A percentile compares a stretch with the other conserved stretches of the same genome.
These are phyloP conservation scores for Nothocercus nigrocapillus DNA, from an alignment of 2,113 vertebrate species.

Conservation along the genomic window DNA sequence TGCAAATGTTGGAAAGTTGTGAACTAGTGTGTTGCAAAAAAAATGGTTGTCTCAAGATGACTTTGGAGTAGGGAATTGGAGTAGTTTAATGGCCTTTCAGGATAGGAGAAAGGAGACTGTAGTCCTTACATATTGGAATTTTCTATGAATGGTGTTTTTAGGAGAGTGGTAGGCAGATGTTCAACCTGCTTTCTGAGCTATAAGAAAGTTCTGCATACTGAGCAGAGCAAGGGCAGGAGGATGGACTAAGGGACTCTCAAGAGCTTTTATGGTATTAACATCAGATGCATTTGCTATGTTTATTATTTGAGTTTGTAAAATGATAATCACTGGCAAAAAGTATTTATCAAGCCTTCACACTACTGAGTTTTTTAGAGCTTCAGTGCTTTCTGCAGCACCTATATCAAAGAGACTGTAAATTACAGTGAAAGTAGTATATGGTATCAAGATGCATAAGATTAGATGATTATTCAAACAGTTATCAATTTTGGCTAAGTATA, in stretches of 20 bases:
- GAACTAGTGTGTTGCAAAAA: background rate
- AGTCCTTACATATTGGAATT: background rate
- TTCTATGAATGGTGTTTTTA: background rate
- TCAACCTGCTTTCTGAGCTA: background rate
- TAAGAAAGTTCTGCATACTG: background rate
- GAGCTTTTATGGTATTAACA: background rate
- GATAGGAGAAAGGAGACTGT: background rate
- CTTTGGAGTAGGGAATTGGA: background rate
- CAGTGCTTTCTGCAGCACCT: background rate
- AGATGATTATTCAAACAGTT: background rate
- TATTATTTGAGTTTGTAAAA: background rate
- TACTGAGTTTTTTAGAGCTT: background rate
- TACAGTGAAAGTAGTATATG: background rate
- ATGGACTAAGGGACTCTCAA: background rate
- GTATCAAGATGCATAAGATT: background rate
- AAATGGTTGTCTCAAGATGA: too few species aligned
- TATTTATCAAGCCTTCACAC: background rate
- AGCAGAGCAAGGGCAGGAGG: background rate
- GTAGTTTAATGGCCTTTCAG: background rate
- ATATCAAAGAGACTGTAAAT: background rate
- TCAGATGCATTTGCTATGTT: background rate
- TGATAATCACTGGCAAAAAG: background rate
- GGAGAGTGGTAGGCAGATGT: background rate
- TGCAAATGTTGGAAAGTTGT: background rate
- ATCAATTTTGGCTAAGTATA: slow-evolving; percentile 6